A percentile compares a stretch with the other conserved stretches of the same genome.
Evolutionary conservation across 2,888 invertebrate genomes (phyloP).

Genomic region (Ophion costatus): DNA sequence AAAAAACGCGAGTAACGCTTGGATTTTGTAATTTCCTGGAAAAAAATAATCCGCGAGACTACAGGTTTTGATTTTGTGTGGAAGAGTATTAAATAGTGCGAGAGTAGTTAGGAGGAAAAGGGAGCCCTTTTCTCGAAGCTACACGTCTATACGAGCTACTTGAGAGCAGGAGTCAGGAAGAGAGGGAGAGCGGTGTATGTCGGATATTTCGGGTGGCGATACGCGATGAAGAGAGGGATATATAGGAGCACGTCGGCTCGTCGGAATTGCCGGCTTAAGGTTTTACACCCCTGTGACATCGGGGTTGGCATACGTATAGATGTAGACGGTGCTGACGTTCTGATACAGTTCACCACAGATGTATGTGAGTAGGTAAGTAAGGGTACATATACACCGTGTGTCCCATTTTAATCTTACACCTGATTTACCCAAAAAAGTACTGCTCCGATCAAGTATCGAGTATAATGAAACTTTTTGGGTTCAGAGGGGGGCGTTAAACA

Average conservation of each 20-base stretch:
- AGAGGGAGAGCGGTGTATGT: slow-evolving; percentile 44
- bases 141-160: slow-evolving; percentile 46
- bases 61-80: too few relatives aligned
- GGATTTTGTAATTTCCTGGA: too few relatives aligned
- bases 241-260: slow-evolving; percentile 67
- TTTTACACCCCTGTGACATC: slow-evolving; percentile 59
- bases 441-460: too few relatives aligned
- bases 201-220: slow-evolving; percentile 75
- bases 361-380: neutral
- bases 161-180: slow-evolving; percentile 64
- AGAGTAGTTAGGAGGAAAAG: slow-evolving; percentile 46
- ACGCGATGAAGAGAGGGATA: slow-evolving; percentile 13
- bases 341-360: neutral
- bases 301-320: slow-evolving; percentile 30
- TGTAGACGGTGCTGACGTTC: neutral
- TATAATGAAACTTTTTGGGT: too few relatives aligned
- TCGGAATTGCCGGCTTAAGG: slow-evolving; percentile 79
- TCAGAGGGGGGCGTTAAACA: too few relatives aligned
- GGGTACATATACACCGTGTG: neutral
- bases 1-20: too few relatives aligned
- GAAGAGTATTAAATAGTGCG: too few relatives aligned
- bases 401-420: too few relatives aligned
- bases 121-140: slow-evolving; percentile 41
- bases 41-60: too few relatives aligned
- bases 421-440: too few relatives aligned